Evolutionary conservation across 2,888 invertebrate genomes (phyloP), one percentile per base, ranked within the genome.

Genomic region (Sphaeridia pumilis): DNA sequence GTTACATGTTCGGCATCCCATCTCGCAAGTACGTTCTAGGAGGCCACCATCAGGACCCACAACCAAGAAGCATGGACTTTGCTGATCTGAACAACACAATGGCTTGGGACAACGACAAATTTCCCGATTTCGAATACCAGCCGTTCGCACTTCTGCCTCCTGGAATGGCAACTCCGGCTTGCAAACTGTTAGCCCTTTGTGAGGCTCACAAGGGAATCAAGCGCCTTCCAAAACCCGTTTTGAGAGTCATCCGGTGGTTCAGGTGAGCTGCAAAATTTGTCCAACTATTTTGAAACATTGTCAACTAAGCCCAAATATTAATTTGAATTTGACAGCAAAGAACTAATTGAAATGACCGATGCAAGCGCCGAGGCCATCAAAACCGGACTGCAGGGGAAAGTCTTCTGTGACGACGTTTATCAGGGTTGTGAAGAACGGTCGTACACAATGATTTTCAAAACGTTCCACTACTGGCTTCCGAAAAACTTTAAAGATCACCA

Each of bases 11-110:
- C 48, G 65, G 65, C 25, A 58, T 65, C 24, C 65, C 65, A 10
- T 63, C 63, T n/a, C 52, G 63, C 49, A 65, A 65, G 45, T 65
- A 65, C 36, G 63, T 65, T 1, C 28, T 63, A 14, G 65, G 65
- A 7, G 53, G 38, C 51, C 10, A 28, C 26, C 2, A 17, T 36
- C 24, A 21, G 2, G 28, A 47, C n/a, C 27, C 46, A n/a, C 28
- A 12, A 41, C 21, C 35, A 31, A 38, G 50, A 34, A 50, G 50
- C n/a, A 17, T 48, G 3, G 22, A 31, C 36, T 43, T 49, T 2
- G 36, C 35, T 35, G 2, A 47, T 7, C 35, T 50, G 28, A 28
- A 3, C 20, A 41, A 25, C 20, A 21, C 25, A 17, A 21, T 24
- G 10, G 4, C 12, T 7, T 22, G 4, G 2, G 24, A 35, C 22